Conservation (phyloP, 2,113 vertebrate species). For the Mormyrus iriodes region DNA sequence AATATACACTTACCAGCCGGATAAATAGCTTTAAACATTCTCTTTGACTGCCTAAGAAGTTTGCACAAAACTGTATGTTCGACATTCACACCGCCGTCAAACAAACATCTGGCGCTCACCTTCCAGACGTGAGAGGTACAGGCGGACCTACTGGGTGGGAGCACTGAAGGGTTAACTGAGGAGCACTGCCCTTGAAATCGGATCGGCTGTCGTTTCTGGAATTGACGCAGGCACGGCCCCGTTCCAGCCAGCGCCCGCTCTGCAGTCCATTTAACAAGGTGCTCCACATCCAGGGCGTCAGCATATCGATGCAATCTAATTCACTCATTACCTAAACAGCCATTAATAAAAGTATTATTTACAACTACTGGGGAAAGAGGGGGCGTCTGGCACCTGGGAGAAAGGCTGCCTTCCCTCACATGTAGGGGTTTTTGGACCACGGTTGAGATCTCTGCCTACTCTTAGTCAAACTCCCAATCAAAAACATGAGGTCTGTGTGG, state of each 20-base stretch:
- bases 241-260: neutral
- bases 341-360: constrained; percentile 23
- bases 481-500: neutral
- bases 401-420: neutral
- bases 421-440: neutral
- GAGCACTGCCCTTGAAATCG: neutral
- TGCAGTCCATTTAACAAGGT: constrained; percentile 10
- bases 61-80: neutral
- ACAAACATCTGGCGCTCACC: neutral
- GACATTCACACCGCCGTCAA: neutral
- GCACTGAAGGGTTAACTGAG: neutral
- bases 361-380: neutral
- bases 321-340: constrained; percentile 6
- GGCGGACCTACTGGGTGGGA: neutral
- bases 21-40: neutral
- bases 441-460: neutral
- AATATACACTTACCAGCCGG: neutral
- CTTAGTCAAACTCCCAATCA: neutral
- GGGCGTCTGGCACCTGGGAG: neutral
- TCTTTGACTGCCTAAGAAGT: neutral
- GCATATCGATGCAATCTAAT: constrained; percentile 9
- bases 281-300: constrained; percentile 16
- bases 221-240: neutral
- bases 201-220: neutral
- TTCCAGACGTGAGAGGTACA: neutral